A percentile compares a stretch with the other conserved stretches of the same genome.
Conservation (phyloP, 2,797 vertebrate genomes). For the Periophthalmus magnuspinnatus region DNA sequence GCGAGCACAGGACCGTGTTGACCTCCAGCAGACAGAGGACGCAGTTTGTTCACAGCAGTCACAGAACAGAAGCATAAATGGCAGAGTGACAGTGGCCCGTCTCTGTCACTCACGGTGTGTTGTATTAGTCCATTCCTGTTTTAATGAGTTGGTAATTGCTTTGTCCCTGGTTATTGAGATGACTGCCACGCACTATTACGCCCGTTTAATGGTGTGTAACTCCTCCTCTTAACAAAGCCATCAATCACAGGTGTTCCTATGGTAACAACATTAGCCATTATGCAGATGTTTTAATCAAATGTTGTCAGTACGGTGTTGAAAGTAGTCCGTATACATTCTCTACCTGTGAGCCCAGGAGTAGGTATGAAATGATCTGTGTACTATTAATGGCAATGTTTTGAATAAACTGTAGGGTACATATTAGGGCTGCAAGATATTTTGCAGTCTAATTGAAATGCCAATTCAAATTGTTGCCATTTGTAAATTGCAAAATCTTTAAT, state of each 20-base stretch:
- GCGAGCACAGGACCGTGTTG: background rate
- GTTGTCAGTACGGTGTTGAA: conserved; percentile 15
- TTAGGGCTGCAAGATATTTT: no score
- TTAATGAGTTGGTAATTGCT: conserved; percentile 75
- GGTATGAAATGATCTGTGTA: background rate
- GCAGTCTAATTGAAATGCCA: no score
- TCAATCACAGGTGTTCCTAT: conserved; percentile 72
- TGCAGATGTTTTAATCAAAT: conserved; percentile 54
- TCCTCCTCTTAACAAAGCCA: conserved; percentile 75
- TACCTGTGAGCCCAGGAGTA: conserved; percentile 16
- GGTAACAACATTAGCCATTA: conserved; percentile 56
- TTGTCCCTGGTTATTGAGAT: conserved; percentile 75
- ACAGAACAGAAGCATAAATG: conserved; percentile 23
- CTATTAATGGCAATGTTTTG: background rate
- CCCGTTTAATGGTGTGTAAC: conserved; percentile 74
- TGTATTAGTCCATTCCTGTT: conserved; percentile 70
- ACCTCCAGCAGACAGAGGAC: conserved; percentile 7
- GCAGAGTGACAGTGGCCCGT: conserved; percentile 20
- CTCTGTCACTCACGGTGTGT: conserved; percentile 59
- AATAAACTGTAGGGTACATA: background rate
- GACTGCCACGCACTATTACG: conserved; percentile 76
- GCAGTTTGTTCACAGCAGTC: conserved; percentile 15
- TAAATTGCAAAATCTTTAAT: no score
- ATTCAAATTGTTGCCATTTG: no score
- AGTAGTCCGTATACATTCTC: conserved; percentile 2